phyloP scores from a whole-genome alignment of 2,113 vertebrate genomes.

The Electrona antarctica region DNA sequence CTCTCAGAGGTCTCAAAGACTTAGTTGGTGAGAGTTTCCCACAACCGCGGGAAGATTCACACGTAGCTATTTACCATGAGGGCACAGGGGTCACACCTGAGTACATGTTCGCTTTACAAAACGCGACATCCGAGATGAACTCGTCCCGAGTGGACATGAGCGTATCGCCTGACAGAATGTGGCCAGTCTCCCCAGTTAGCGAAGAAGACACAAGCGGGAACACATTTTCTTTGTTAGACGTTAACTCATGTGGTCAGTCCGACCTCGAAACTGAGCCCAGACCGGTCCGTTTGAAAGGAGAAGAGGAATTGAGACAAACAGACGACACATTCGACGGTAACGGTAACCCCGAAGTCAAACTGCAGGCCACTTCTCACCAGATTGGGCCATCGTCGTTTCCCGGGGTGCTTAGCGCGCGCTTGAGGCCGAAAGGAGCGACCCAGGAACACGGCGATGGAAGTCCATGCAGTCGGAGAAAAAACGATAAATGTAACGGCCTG shows the following conservation, averaged over 20 bases:
- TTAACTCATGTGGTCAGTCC: neutral
- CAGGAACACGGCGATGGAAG: conserved; percentile 47
- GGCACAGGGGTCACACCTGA: conserved; percentile 15
- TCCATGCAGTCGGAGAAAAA: conserved; percentile 41
- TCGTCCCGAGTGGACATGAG: conserved; percentile 52
- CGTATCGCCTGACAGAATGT: conserved; percentile 36
- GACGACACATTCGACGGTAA: conserved; percentile 57
- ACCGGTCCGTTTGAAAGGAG: neutral
- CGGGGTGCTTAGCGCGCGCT: conserved; percentile 64
- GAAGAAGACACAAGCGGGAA: conserved; percentile 22
- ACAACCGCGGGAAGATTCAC: conserved; percentile 14
- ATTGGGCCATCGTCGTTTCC: conserved; percentile 32
- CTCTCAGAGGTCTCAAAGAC: conserved; percentile 34
- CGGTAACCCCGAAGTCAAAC: conserved; percentile 47
- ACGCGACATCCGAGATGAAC: conserved; percentile 57
- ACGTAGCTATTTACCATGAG: conserved; percentile 1
- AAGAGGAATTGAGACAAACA: conserved; percentile 25
- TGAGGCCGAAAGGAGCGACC: conserved; percentile 61
- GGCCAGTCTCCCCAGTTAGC: conserved; percentile 47
- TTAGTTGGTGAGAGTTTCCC: conserved; percentile 3
- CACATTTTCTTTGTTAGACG: neutral
- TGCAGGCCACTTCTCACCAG: neutral
- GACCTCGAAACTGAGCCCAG: conserved; percentile 14
- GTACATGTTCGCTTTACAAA: conserved; percentile 56
- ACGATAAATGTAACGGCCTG: conserved; percentile 53